phyloP scores from a whole-genome alignment of 2,888 invertebrate genomes.

The Hydraecia micacea region DNA sequence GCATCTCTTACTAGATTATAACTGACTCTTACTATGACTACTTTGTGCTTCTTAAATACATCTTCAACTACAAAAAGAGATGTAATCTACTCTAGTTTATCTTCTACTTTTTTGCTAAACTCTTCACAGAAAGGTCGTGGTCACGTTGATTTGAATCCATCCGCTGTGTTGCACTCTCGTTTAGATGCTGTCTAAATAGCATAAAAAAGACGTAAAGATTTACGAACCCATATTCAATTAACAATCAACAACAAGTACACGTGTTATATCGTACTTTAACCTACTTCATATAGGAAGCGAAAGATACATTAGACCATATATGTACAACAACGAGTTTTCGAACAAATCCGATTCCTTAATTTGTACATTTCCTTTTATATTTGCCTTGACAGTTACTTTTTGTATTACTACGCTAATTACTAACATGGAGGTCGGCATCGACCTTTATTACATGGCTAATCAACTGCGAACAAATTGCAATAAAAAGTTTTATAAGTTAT shows the following conservation, averaged over 20 bases:
- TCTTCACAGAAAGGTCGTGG: background rate
- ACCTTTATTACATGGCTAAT: conserved; percentile 86
- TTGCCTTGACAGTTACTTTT: conserved; percentile 83
- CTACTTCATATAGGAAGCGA: conserved; percentile 44
- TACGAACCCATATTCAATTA: conserved; percentile 3
- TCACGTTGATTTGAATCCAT: background rate
- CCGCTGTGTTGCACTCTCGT: background rate
- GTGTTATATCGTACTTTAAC: conserved; percentile 21
- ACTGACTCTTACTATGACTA: no score
- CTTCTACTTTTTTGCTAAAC: background rate
- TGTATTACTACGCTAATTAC: conserved; percentile 78
- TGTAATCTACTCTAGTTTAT: no score
- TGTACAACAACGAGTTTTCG: conserved; percentile 38
- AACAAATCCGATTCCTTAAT: conserved; percentile 63
- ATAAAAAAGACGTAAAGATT: background rate
- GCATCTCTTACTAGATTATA: background rate
- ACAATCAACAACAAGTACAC: background rate
- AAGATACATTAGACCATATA: conserved; percentile 43
- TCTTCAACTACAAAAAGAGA: background rate
- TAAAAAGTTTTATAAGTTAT: conserved; percentile 62
- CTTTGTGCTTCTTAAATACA: background rate
- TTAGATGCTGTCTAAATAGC: background rate
- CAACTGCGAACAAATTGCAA: conserved; percentile 80
- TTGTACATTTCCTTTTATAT: conserved; percentile 73
- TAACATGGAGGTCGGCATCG: conserved; percentile 72